Evolutionary conservation across 2,797 vertebrate genomes (phyloP).

Genomic region (Falco biarmicus): DNA sequence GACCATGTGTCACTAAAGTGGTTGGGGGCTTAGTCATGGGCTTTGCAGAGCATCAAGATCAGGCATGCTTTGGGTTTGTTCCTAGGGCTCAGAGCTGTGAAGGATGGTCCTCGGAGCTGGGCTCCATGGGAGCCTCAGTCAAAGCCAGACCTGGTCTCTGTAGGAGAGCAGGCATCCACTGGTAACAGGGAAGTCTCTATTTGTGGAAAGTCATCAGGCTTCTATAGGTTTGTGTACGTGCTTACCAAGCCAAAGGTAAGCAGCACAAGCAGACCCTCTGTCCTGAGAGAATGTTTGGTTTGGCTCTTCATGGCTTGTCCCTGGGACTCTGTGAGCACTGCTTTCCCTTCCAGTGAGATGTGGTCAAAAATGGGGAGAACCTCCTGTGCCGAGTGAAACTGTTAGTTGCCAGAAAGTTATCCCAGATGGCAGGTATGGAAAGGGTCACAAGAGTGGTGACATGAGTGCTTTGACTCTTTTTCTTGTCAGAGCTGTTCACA

Average conservation of each 20-base stretch:
- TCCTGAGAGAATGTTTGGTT: background rate
- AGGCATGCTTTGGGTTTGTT: background rate
- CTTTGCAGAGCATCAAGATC: background rate
- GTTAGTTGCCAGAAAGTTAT: background rate
- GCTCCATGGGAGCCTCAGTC: background rate
- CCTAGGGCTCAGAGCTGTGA: background rate
- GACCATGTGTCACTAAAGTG: fast-evolving
- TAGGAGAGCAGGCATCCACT: background rate
- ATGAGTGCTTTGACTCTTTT: background rate
- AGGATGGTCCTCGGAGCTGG: background rate
- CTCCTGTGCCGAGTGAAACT: background rate
- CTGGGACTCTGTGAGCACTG: background rate
- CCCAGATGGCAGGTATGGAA: background rate
- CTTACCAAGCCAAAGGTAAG: background rate
- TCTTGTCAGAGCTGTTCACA: background rate
- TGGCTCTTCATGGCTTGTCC: background rate
- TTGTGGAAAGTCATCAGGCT: background rate
- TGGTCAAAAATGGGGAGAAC: background rate
- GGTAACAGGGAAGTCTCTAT: background rate
- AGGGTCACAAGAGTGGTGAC: background rate
- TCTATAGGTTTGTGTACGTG: background rate
- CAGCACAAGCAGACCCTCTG: background rate
- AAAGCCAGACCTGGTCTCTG: background rate
- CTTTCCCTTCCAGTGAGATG: background rate
- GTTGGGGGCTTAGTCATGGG: background rate